phyloP scores from a whole-genome alignment of 2,113 vertebrate species.

The Oncorhynchus clarkii region DNA sequence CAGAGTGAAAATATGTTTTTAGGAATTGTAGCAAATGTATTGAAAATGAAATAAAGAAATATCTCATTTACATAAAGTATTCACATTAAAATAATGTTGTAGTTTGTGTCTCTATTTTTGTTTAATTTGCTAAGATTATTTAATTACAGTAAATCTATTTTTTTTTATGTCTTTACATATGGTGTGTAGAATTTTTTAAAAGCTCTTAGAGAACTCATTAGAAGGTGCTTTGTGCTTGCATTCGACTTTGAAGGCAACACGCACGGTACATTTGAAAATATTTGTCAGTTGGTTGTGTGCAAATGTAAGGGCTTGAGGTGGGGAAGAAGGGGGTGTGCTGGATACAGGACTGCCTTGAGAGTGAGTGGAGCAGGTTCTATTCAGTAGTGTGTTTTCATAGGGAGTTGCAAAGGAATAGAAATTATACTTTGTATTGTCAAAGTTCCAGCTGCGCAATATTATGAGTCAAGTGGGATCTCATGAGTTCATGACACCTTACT shows the following conservation, averaged over 20 bases:
- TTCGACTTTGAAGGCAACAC: background rate
- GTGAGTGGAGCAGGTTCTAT: background rate
- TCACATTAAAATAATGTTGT: slow-evolving; percentile 27
- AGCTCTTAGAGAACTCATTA: slow-evolving; percentile 41
- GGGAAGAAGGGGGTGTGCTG: background rate
- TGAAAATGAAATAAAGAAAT: too few relatives aligned
- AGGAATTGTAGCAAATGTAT: too few relatives aligned
- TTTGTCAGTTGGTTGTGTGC: background rate
- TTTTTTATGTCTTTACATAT: slow-evolving; percentile 5
- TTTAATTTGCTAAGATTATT: slow-evolving; percentile 55
- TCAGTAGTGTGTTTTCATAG: background rate
- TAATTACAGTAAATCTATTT: slow-evolving; percentile 46
- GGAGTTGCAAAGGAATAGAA: background rate
- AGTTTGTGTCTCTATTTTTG: slow-evolving; percentile 52
- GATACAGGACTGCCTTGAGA: background rate
- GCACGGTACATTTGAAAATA: background rate
- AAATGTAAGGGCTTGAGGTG: background rate
- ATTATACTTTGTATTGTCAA: background rate
- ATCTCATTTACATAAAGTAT: too few relatives aligned
- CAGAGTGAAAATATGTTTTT: too few relatives aligned
- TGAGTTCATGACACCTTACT: too few relatives aligned
- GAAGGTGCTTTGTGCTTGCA: background rate
- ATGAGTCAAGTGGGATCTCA: background rate
- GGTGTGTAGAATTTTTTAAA: background rate
- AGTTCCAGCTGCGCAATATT: too few relatives aligned